Base-by-base conservation (phyloP, 2,113 vertebrate species). In the Eretmochelys imbricata region DNA sequence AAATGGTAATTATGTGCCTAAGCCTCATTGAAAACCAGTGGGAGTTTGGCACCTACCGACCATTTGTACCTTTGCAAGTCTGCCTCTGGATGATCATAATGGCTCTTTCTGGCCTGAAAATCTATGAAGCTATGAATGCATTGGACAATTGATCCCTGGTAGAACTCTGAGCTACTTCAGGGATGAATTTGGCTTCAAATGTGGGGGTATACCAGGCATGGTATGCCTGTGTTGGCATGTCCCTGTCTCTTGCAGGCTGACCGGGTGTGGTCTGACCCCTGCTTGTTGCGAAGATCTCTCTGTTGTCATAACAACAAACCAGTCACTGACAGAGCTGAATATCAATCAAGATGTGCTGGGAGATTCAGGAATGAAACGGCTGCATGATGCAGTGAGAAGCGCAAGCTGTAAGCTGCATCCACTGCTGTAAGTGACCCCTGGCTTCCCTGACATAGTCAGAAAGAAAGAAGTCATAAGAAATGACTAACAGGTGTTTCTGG, bases 301-400 rank as follows among this genome's bases (percentile, higher is more conserved):
- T 3, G 22, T 82, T 78, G 38, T 72, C 65, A 20, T 72, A 38
- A 38, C 65, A 5, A 38, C 17, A 72, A 95, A 75, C 19, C 25
- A 8, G 0, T 6, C 78, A 0, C 65, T 96, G 38, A 46, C 76
- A 42, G 85, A 89, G 19, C 89, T 95, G 87, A 96, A 96, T 1
- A 94, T 97, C 69, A 59, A 85, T 1, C 89, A 81, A 83, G 95
- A 94, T 46, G 85, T 65, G 27, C 94, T 97, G 42, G 46, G 89
- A 0, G 49, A 1, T 1, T 13, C 62, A 4, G 2, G 4, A 1
- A 72, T 95, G 59, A 89, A 87, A 50, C 14, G 11, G 80, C 82
- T 97, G 83, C 94, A 85, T 46, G 27, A 35, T 0, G 29, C 22
- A 82, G 89, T 95, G 8, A 62, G 55, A 55, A 12, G 81, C 16